These are phyloP conservation scores for Heliconius himera DNA, from an alignment of 1,140 invertebrate genomes.

Conservation along the genomic window DNA sequence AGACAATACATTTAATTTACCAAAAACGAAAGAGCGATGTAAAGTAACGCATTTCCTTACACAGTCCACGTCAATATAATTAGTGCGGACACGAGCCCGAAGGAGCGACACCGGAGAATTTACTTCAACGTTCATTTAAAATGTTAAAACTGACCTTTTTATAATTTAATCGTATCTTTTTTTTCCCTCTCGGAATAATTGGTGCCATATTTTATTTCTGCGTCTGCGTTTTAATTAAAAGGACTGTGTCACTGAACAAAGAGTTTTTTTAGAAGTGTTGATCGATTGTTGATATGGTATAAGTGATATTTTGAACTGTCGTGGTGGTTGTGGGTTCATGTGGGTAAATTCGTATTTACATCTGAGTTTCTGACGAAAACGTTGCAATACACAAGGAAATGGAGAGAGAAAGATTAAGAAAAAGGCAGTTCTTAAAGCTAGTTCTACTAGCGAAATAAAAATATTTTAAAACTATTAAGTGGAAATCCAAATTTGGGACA, in stretches of 20 bases:
- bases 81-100: conserved; percentile 15
- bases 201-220: conserved; percentile 49
- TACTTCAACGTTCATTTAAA: conserved; percentile 38
- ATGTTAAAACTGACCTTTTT: conserved; percentile 46
- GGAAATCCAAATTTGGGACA: too few species aligned
- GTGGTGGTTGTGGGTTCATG: too few species aligned
- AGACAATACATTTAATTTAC: too few species aligned
- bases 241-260: conserved; percentile 31
- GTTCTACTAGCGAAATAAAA: too few species aligned
- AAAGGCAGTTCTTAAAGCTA: too few species aligned
- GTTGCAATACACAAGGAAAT: too few species aligned
- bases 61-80: background rate
- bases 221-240: conserved; percentile 43
- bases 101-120: conserved; percentile 37
- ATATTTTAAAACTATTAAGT: too few species aligned
- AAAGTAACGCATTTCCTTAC: background rate
- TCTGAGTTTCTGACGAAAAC: too few species aligned
- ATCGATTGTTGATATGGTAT: background rate
- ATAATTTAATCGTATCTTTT: conserved; percentile 46
- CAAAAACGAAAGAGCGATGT: background rate
- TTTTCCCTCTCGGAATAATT: conserved; percentile 42
- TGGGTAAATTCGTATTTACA: too few species aligned
- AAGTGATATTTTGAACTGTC: too few species aligned
- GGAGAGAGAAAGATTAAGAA: too few species aligned
- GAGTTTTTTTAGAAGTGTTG: background rate